Percentiles rank a stretch among this genome's conserved stretches.
These are phyloP conservation scores for Crenuchus spilurus DNA, from an alignment of 2,797 vertebrate genomes.

Conservation along the genomic window DNA sequence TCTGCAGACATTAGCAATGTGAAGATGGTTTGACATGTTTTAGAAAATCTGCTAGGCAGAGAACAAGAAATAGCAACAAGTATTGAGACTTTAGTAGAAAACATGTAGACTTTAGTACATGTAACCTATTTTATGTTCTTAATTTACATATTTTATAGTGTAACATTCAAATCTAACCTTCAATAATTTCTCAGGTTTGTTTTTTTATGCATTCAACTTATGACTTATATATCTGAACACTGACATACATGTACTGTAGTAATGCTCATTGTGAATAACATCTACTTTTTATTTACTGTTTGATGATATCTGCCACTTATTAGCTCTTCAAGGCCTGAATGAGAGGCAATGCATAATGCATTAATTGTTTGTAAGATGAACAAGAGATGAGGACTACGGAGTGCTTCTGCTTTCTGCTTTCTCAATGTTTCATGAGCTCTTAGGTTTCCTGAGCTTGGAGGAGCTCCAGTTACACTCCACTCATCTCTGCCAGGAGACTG, in stretches of 20 bases:
- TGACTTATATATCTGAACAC: no score
- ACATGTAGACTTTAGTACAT: no score
- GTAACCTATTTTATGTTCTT: no score
- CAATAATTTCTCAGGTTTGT: no score
- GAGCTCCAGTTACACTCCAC: slow-evolving; percentile 17
- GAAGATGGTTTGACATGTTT: no score
- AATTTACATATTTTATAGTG: no score
- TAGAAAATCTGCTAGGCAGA: no score
- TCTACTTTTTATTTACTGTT: slow-evolving; percentile 6
- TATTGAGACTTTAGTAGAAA: no score
- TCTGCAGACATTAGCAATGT: no score
- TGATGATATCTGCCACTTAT: not conserved
- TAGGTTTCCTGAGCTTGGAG: slow-evolving; percentile 15
- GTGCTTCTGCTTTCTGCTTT: slow-evolving; percentile 16
- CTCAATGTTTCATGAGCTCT: slow-evolving; percentile 39
- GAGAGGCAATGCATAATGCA: slow-evolving; percentile 32
- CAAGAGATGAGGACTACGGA: slow-evolving; percentile 24
- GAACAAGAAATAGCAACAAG: no score
- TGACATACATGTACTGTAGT: not conserved
- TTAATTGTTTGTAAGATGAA: slow-evolving; percentile 37
- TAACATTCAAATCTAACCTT: no score
- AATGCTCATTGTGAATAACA: not conserved
- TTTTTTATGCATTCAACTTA: no score
- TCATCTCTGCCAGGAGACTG: not conserved
- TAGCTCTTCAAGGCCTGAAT: slow-evolving; percentile 1